Evolutionary conservation across 2,888 invertebrate species (phyloP), one percentile per base, ranked within the genome.

Genomic region (Ormia ochracea): DNA sequence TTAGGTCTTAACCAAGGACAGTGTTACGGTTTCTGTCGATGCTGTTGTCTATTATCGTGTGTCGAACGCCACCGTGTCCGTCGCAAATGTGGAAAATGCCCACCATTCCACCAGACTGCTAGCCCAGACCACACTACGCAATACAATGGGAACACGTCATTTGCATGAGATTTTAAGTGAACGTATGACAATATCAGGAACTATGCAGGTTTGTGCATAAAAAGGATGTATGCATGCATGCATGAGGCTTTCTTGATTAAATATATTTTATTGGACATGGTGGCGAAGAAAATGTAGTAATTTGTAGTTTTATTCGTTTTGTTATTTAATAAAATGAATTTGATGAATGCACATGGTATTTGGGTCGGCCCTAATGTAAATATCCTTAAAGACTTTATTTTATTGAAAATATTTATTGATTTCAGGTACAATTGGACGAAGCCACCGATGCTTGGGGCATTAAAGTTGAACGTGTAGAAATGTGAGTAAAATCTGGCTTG

Each of bases 41-140:
- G 98, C 98, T 10, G 96, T 96, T 43, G 96, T 96, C 4, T 96
- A 96, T 90, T 96, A 96, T 89, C 93, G 96, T 31, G 97, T 98
- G 19, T 96, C 96, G 86, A 98, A 98, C 89, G 98, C 98, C 4
- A 98, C 98, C 0, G 96, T 98, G 77, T 98, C 98, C 23, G 97
- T 98, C 81, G 97, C 98, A 36, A 99, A 99, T 90, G 98, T 99
- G 21, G 98, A 98, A 89, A 98, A 99, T 88, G 98, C 98, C 1
- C 97, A 98, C 88, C 97, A 98, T 89, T 97, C 96, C 78, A 98
- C 98, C 23, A 92, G 97, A 80, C 92, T 98, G 3, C 91, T 98
- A 83, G 96, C 96, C 26, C 96, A 96, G 90, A 96, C 96, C 4
- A 96, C 96, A 2, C 92, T 96, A 7, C 91, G 97, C 76, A 98